Evolutionary conservation across 2,113 vertebrate species (phyloP), one percentile per base, ranked within the genome.

Genomic region (Naja naja): DNA sequence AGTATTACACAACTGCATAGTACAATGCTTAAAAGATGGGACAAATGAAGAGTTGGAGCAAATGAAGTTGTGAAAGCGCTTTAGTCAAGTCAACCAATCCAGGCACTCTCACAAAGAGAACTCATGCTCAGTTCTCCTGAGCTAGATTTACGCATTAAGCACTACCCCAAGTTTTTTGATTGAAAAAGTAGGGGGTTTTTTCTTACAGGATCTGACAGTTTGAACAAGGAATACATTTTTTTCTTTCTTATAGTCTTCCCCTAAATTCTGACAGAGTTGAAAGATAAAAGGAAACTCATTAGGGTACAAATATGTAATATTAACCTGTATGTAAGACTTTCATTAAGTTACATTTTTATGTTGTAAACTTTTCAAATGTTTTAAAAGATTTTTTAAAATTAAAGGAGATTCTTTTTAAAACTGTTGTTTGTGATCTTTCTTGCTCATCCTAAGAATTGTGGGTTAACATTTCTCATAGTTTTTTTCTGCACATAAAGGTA

Each of bases 281-380:
- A 93, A 69, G 4, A 0, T 30, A 91, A 95, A 91, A 94, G 58
- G 94, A 91, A 90, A 81, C 92, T 89, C 43, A 96, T 91, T 94
- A 96, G 93, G 97, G 98, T 98, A 98, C 98, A 97, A 98, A 98
- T 97, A 98, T 95, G 94, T 97, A 96, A 96, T 95, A 94, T 96
- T 96, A 95, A 95, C 93, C 91, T 98, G 60, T 96, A 97, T 96
- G 95, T 96, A 98, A 96, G 93, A 95, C 94, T 97, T 96, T 95
- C 96, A 64, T 94, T 97, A 97, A 96, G 95, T 96, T 96, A 95
- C 97, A 96, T 97, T 96, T 98, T 97, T 97, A 97, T 94, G 96
- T 95, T 89, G 93, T 97, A 97, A 95, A 97, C 95, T 96, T 97
- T 97, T 96, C 95, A 95, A 97, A 96, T 95, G 92, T 0, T 97